Base-by-base conservation (phyloP, 2,113 vertebrate genomes). In the Symphodus melops region DNA sequence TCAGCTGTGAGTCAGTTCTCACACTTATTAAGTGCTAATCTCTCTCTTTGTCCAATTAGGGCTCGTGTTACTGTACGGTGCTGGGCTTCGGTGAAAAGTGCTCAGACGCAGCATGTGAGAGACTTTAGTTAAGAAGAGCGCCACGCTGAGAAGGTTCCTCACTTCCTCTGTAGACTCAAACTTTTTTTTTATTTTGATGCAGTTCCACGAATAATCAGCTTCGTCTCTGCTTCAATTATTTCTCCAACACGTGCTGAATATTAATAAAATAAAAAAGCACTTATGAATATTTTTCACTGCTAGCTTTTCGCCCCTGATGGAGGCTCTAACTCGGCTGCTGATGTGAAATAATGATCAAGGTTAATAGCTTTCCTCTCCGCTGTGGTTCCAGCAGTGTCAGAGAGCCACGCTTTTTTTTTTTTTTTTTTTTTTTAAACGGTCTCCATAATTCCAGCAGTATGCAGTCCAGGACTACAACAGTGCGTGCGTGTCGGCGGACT, bases 1-100 rank as follows among this genome's bases (percentile, higher is more conserved):
- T 89, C 74, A 82, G 72, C 64, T 13, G 41, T 25, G 63, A 70
- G 44, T 75, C 20, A 3, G 57, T 87, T 92, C 87, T 90, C 81
- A 85, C 70, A 73, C 74, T 66, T 80, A 84, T 89, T 89, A 88
- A 82, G 53, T 1, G 53, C 77, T 86, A 63, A 88, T 90, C 72
- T 82, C 14, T 72, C 76, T 75, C 76, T 77, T 70, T 72, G 65
- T 85, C 78, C 72, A 77, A 71, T 82, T 62, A 65, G 44, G 68
- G 78, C 64, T 51, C 55, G 49, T 1, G 55, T 79, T 87, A 66
- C 65, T 42, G 28, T 49, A 68, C 8, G 53, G 77, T 49, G 21
- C 14, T 19, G 54, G 49, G 68, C 66, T 20, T 55, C 48, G 36
- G 63, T 55, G 39, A 53, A 16, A 46, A 71, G 66, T 28, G 33